Evolutionary conservation across 2,888 invertebrate genomes (phyloP).

Genomic region (Apamea monoglypha): DNA sequence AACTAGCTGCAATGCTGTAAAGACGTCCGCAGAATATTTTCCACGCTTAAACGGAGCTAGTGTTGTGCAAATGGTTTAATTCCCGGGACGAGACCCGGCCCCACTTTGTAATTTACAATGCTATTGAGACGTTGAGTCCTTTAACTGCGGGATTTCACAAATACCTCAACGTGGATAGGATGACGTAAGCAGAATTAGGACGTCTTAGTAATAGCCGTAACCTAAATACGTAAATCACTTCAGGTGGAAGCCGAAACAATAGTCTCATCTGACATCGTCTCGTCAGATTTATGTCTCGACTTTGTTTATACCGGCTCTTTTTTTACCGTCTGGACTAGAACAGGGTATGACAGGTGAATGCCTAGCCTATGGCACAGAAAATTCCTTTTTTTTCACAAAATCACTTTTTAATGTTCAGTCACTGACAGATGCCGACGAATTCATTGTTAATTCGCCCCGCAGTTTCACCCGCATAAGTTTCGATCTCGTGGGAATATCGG

Average conservation of each 20-base stretch:
- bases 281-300: not conserved
- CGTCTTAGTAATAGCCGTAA: conserved; percentile 9
- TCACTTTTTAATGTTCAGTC: no score
- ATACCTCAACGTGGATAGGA: not conserved
- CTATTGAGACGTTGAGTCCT: conserved; percentile 31
- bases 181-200: conserved; percentile 3
- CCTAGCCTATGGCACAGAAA: no score
- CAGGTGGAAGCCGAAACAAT: conserved; percentile 8
- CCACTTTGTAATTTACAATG: conserved; percentile 23
- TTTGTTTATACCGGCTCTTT: not conserved
- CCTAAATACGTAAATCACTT: conserved; percentile 24
- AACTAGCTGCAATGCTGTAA: conserved; percentile 7
- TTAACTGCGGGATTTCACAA: conserved; percentile 36
- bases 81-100: conserved; percentile 25
- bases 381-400: no score
- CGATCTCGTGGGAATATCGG: no score
- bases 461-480: no score
- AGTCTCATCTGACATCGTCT: no score
- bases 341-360: not conserved
- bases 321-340: not conserved
- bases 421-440: no score
- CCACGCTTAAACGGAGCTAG: conserved; percentile 35
- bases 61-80: conserved; percentile 44
- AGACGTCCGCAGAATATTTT: conserved; percentile 40
- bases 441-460: no score